phyloP scores from a whole-genome alignment of 2,113 vertebrate genomes.

The Apodemus speciosus region DNA sequence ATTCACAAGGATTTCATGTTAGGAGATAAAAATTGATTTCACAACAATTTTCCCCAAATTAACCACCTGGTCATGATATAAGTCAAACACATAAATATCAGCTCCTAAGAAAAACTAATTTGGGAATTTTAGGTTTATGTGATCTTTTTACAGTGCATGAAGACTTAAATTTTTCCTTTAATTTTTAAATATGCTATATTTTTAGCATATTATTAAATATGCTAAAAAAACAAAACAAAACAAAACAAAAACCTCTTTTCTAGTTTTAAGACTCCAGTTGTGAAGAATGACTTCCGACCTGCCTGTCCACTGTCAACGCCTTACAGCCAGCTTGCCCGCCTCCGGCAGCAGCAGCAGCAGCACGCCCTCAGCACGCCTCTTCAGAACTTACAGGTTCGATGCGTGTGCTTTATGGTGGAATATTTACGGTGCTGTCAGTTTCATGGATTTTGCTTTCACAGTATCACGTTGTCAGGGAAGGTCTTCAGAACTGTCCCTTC shows the following conservation, averaged over 20 bases:
- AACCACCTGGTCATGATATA: background rate
- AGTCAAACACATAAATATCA: conserved; percentile 13
- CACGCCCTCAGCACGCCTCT: conserved; percentile 82
- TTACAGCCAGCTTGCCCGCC: conserved; percentile 80
- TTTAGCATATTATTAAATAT: too few species aligned
- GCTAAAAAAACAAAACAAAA: too few species aligned
- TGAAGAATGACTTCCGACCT: conserved; percentile 84
- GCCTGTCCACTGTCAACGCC: conserved; percentile 85
- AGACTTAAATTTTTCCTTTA: conserved; percentile 37
- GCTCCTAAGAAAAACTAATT: conserved; percentile 23
- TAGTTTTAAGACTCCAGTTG: conserved; percentile 92
- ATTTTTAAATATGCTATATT: conserved; percentile 43
- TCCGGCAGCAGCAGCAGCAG: conserved; percentile 75
- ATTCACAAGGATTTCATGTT: background rate
- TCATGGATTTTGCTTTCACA: conserved; percentile 33
- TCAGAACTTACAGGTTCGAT: conserved; percentile 84
- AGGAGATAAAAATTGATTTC: background rate
- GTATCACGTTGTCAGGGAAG: background rate
- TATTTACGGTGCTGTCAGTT: background rate
- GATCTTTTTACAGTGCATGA: background rate
- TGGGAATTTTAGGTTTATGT: background rate
- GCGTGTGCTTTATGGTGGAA: background rate
- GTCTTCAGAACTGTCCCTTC: background rate
- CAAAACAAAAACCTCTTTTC: conserved; percentile 38
- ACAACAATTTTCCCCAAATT: conserved; percentile 41